phyloP scores from a whole-genome alignment of 2,888 invertebrate genomes.

The Erebia ligea region DNA sequence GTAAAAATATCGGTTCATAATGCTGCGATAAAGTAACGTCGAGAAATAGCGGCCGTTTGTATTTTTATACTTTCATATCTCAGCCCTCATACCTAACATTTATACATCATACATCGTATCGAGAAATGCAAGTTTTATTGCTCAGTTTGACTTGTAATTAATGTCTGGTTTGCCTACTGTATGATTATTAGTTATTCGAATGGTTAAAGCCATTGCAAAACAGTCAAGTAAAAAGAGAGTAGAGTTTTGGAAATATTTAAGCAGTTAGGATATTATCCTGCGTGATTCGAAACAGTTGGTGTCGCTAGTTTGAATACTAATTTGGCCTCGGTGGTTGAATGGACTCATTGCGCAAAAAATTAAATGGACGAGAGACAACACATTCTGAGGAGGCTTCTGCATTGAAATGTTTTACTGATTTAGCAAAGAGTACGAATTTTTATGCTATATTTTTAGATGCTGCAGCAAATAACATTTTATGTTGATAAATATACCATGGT shows the following conservation, averaged over 20 bases:
- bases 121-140: background rate
- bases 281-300: background rate
- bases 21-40: background rate
- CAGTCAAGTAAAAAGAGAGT: background rate
- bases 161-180: background rate
- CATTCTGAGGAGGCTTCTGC: background rate
- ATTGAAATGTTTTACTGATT: background rate
- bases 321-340: conserved; percentile 7
- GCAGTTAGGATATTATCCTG: background rate
- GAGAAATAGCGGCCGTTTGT: background rate
- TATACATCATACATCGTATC: background rate
- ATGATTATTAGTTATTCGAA: background rate
- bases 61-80: background rate
- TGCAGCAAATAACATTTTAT: background rate
- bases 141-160: background rate
- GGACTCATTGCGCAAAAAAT: conserved; percentile 4
- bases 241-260: background rate
- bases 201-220: too few species aligned
- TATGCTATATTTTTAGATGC: background rate
- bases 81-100: background rate
- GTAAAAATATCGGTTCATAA: conserved; percentile 4
- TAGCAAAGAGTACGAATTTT: background rate
- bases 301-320: conserved; percentile 9
- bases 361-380: background rate
- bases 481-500: background rate